Base-by-base conservation (phyloP, 2,888 invertebrate genomes). In the Drosophila lacicola region DNA sequence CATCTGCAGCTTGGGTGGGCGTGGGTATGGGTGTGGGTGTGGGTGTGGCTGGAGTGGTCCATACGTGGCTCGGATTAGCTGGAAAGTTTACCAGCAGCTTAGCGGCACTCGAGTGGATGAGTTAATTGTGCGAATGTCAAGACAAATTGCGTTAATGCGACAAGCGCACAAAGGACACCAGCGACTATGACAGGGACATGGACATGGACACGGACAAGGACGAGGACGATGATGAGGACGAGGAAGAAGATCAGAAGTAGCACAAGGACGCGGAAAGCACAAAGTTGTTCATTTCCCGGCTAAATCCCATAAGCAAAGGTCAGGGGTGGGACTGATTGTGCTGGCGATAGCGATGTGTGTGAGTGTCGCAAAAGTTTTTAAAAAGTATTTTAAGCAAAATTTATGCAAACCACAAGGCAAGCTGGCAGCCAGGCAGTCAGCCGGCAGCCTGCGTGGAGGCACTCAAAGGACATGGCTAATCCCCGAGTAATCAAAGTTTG, bases 401-500 rank as follows among this genome's bases (percentile, higher is more conserved):
- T 89, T 86, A 86, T 86, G 85, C 89, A 86, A 86, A 85, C 89
- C 89, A 68, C 89, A 89, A 85, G 74, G 78, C 86, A 73, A 88
- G 68, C 72, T 84, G 85, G 74, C 88, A 84, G 69, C 57, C 63
- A 46, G 19, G 36, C 55, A 65, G 53, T 45, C 62, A 51, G 37
- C n/a, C 61, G 54, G 54, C 51, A 55, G 44, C 33, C 54, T 29
- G 53, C 34, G 42, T 25, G n/a, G n/a, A 45, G 41, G 64, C 66
- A 69, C 67, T 80, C 84, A 70, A 80, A 74, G 74, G 79, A 67
- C 78, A 66, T 47, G 62, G 74, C 80, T 89, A 89, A 89, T 89
- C 90, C 88, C 88, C 70, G 88, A 90, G 82, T 90, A 89, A 90
- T 90, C 90, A 89, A 89, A 89, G 80, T 89, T 89, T 90, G 80